phyloP scores from a whole-genome alignment of 1,140 invertebrate genomes.

The Propsilocerus akamusi region DNA sequence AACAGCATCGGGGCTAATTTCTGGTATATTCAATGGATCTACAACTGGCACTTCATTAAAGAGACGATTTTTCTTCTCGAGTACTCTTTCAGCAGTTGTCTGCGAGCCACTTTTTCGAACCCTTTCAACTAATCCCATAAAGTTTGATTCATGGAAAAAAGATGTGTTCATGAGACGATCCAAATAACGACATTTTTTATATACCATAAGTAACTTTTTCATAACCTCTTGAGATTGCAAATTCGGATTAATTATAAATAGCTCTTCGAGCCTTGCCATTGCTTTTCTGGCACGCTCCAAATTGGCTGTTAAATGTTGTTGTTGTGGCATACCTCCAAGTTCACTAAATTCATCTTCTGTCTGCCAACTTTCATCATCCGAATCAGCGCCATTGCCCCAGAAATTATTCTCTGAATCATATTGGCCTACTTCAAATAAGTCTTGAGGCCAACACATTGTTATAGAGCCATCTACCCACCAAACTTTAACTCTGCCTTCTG shows the following conservation, averaged over 20 bases:
- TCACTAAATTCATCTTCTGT: conserved; percentile 47
- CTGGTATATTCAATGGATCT: not conserved
- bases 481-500: conserved; percentile 63
- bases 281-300: conserved; percentile 54
- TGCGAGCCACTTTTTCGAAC: conserved; percentile 29
- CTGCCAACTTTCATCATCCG: conserved; percentile 55
- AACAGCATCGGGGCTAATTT: not conserved
- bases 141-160: conserved; percentile 67
- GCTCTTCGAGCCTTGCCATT: conserved; percentile 52
- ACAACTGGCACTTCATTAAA: conserved; percentile 5
- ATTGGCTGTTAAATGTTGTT: conserved; percentile 40
- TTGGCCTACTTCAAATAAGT: conserved; percentile 37
- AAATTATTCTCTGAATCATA: conserved; percentile 62
- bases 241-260: conserved; percentile 51
- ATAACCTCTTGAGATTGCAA: conserved; percentile 52
- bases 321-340: conserved; percentile 14
- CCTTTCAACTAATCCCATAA: conserved; percentile 41
- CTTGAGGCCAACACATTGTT: conserved; percentile 83
- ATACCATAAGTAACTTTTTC: conserved; percentile 58
- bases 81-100: conserved; percentile 31
- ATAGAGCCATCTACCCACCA: conserved; percentile 74
- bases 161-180: conserved; percentile 68
- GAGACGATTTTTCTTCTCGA: conserved; percentile 26
- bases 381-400: conserved; percentile 42
- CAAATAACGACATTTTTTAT: conserved; percentile 70